Conservation (phyloP, 1,140 invertebrate species). For the Drosophila ambigua region DNA sequence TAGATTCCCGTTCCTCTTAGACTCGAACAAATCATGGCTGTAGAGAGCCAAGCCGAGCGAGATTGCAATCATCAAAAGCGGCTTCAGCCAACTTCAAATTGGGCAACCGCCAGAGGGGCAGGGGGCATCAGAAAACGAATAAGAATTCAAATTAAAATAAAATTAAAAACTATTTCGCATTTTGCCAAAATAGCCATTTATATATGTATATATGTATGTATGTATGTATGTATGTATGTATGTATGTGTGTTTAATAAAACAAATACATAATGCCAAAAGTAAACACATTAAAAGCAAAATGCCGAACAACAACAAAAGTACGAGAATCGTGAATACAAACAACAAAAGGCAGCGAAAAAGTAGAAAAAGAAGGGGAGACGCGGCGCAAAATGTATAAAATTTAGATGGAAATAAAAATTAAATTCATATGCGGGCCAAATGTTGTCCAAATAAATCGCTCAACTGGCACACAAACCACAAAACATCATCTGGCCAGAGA, state of each 20-base stretch:
- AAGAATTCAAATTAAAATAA: slow-evolving; percentile 73
- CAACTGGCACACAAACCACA: slow-evolving; percentile 68
- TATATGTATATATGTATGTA: too few species aligned
- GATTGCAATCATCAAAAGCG: slow-evolving; percentile 53
- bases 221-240: too few species aligned
- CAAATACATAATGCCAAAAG: slow-evolving; percentile 25
- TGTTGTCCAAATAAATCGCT: slow-evolving; percentile 79
- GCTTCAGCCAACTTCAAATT: slow-evolving; percentile 14
- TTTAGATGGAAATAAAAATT: slow-evolving; percentile 80
- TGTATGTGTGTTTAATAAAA: background rate
- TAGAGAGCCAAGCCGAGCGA: slow-evolving; percentile 11
- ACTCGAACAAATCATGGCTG: slow-evolving; percentile 28
- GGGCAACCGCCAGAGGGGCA: slow-evolving; percentile 3
- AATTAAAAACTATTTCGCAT: slow-evolving; percentile 73
- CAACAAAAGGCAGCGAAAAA: slow-evolving; percentile 14
- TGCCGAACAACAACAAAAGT: slow-evolving; percentile 53
- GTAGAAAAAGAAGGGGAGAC: slow-evolving; percentile 31
- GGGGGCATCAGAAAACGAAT: slow-evolving; percentile 50
- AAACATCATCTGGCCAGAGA: slow-evolving; percentile 17
- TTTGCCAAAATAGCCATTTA: slow-evolving; percentile 44
- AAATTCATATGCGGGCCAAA: slow-evolving; percentile 80
- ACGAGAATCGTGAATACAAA: slow-evolving; percentile 13
- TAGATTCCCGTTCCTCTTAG: background rate
- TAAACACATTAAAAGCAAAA: slow-evolving; percentile 78
- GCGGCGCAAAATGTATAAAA: slow-evolving; percentile 67